These are phyloP conservation scores for Eilema depressum DNA, from an alignment of 2,888 invertebrate species.

Conservation along the genomic window DNA sequence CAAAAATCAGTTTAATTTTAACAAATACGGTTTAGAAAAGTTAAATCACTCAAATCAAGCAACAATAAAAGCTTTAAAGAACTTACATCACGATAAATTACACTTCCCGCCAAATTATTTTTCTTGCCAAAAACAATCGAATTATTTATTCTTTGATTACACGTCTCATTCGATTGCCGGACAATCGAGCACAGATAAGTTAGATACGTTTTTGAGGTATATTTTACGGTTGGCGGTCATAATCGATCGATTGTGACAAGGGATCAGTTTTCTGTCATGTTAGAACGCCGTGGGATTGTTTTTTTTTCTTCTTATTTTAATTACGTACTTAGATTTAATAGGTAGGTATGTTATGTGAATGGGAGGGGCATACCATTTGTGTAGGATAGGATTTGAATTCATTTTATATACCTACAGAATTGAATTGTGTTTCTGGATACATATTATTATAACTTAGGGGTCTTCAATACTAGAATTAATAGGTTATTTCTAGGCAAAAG, in stretches of 20 bases:
- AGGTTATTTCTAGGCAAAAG: no score
- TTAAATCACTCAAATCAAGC: not conserved
- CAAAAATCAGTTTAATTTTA: not conserved
- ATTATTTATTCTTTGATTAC: slow-evolving; percentile 42
- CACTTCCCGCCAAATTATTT: not conserved
- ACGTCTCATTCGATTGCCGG: slow-evolving; percentile 60
- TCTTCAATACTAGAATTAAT: no score
- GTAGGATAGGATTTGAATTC: no score
- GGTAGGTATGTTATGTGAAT: slow-evolving; percentile 34
- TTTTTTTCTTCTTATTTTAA: slow-evolving; percentile 56
- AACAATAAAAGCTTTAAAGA: not conserved
- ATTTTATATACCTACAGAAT: no score
- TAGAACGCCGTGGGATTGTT: slow-evolving; percentile 72
- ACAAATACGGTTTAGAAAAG: not conserved
- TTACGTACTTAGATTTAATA: slow-evolving; percentile 24
- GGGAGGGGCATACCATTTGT: not conserved
- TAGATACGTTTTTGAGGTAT: slow-evolving; percentile 79
- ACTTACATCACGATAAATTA: not conserved
- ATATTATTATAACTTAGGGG: no score
- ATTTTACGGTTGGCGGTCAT: slow-evolving; percentile 80
- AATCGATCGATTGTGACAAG: slow-evolving; percentile 83
- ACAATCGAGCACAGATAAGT: slow-evolving; percentile 72
- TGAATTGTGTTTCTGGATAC: no score
- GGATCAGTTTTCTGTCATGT: slow-evolving; percentile 79
- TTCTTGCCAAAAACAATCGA: slow-evolving; percentile 21